phyloP scores from a whole-genome alignment of 2,113 vertebrate species.

The Lucifuga dentata region DNA sequence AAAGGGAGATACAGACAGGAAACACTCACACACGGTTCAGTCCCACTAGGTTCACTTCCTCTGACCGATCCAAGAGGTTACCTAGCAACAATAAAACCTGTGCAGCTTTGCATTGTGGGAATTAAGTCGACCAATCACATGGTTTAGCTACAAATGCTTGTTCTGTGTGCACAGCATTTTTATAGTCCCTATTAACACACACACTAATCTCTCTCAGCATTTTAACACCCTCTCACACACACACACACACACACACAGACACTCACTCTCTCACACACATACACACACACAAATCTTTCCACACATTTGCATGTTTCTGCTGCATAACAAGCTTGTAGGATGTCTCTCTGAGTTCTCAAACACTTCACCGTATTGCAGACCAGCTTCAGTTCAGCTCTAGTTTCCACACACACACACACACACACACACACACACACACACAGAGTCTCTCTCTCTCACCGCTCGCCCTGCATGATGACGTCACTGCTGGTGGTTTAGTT shows the following conservation, averaged over 20 bases:
- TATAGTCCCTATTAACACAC: too few species aligned
- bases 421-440: constrained; percentile 10
- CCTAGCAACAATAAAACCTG: neutral
- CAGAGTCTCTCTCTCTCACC: constrained; percentile 39
- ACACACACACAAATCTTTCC: constrained; percentile 9
- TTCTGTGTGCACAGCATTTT: too few species aligned
- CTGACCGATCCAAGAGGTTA: too few species aligned
- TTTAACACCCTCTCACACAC: too few species aligned
- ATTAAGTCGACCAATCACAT: neutral
- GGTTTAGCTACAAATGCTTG: neutral
- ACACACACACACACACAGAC: constrained; percentile 11
- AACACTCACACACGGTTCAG: too few species aligned
- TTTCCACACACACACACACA: constrained; percentile 1
- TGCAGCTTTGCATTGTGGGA: neutral
- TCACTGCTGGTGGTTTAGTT: constrained; percentile 53
- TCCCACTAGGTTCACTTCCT: too few species aligned
- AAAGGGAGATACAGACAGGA: too few species aligned
- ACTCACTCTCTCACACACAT: neutral
- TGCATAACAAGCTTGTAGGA: constrained; percentile 7
- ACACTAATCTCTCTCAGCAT: too few species aligned
- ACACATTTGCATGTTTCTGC: constrained; percentile 52
- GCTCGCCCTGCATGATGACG: constrained; percentile 41
- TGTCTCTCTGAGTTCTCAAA: constrained; percentile 45
- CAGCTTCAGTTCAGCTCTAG: too few species aligned
- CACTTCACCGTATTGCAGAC: constrained; percentile 25